Base-by-base conservation (phyloP, 1,140 invertebrate genomes). In the Metaphire vulgaris region DNA sequence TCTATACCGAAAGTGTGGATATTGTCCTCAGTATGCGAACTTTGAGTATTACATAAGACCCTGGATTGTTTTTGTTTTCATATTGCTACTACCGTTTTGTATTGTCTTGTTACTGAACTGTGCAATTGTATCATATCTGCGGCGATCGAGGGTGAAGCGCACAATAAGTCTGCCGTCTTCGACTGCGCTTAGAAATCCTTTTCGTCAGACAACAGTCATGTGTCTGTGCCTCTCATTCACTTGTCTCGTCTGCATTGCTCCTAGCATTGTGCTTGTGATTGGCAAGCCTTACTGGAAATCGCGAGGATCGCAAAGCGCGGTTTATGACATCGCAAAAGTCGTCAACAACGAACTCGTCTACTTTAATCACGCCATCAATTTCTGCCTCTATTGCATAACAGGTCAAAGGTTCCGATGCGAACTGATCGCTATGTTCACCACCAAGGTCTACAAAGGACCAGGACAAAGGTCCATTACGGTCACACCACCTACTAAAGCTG, bases 351-450 rank as follows among this genome's bases (percentile, higher is more conserved):
- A 73, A 31, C 33, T 79, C 2, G 32, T 75, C n/a, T 77, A 76
- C 64, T 32, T 79, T 29, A 81, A 81, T 67, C 79, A 81, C 75
- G 77, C 79, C n/a, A 76, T 77, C 33, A 80, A 81, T 32, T 80
- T 81, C 74, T 80, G 79, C 69, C 33, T 81, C 2, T 81, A 81
- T 41, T 80, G 77, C 30, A 32, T 81, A 21, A 76, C 76, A 15
- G 79, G 80, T 28, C 69, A 66, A n/a, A 73, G 69, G n/a, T 81
- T 81, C 75, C 31, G 80, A 69, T 67, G 41, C 21, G 79, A 80
- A 72, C 75, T 80, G 33, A 21, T 28, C 6, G 33, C 41, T 1
- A 12, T 73, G 41, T 56, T 41, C n/a, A n/a, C n/a, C n/a, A n/a
- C n/a, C n/a, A n/a, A n/a, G n/a, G n/a, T n/a, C n/a, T n/a, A n/a